Evolutionary conservation across 1,140 invertebrate genomes (phyloP).

Genomic region (Pararge aegeria): DNA sequence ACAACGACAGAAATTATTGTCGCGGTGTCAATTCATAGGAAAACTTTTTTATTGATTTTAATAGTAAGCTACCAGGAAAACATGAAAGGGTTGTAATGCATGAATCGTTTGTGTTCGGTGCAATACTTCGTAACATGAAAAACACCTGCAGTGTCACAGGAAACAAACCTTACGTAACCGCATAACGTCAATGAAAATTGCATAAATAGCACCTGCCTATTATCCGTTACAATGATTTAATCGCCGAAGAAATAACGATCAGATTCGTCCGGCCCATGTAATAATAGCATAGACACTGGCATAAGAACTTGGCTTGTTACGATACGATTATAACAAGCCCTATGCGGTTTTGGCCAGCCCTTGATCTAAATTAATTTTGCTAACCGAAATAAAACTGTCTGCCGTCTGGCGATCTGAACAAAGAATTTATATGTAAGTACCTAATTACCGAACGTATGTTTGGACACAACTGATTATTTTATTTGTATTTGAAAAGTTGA

Average conservation of each 20-base stretch:
- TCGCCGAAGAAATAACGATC: conserved; percentile 8
- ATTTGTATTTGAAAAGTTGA: too few relatives aligned
- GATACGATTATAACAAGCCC: conserved; percentile 9
- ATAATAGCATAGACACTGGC: conserved; percentile 12
- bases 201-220: conserved; percentile 11
- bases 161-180: too few relatives aligned
- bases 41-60: too few relatives aligned
- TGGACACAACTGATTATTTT: too few relatives aligned
- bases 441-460: too few relatives aligned
- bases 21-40: too few relatives aligned
- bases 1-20: too few relatives aligned
- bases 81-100: too few relatives aligned
- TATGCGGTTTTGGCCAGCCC: conserved; percentile 3
- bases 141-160: too few relatives aligned
- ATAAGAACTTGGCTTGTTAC: conserved; percentile 8
- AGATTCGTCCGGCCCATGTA: not conserved
- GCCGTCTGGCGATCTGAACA: conserved; percentile 1
- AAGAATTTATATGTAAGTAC: not conserved
- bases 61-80: too few relatives aligned
- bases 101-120: too few relatives aligned
- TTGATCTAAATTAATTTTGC: conserved; percentile 11
- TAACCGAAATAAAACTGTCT: conserved; percentile 12
- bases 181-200: conserved; percentile 5
- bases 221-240: conserved; percentile 1
- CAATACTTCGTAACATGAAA: too few relatives aligned